Base-by-base conservation (phyloP, 2,888 invertebrate genomes). In the Morpho achilles region DNA sequence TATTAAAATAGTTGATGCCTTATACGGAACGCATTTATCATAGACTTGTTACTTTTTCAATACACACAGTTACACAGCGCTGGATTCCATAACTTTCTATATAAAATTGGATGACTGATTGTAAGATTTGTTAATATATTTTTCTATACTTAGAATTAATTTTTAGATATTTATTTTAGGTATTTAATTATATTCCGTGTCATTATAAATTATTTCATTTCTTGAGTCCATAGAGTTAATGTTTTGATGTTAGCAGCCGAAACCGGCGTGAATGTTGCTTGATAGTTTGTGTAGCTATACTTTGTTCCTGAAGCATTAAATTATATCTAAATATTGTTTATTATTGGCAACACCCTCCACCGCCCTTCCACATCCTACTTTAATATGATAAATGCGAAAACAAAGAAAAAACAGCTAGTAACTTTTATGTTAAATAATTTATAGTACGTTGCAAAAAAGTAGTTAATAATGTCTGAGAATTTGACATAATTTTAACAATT, bases 231-330 rank as follows among this genome's bases (percentile, higher is more conserved):
- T 59, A 59, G 57, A 47, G 51, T 63, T 50, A 54, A 63, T 63
- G 75, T 72, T 72, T 69, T 59, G 66, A 64, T 71, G 63, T 69
- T 69, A 67, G 65, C 67, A 51, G 64, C 65, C 64, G 67, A 56
- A 56, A 41, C 60, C 69, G 67, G 69, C 63, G 67, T 69, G 67
- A 62, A 59, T 74, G 73, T 77, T 68, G 78, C 76, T 79, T 76
- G 59, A 70, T 75, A 77, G 73, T 70, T 80, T 87, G 79, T 85
- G 87, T 88, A 85, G 87, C 80, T 76, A 81, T 83, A 77, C 76
- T 84, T 82, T 81, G 77, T 83, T 80, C 77, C 82, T 82, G 73
- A 80, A 76, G 87, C 88, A 87, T 77, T 84, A 84, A 87, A 88
- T 69, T 74, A 81, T 71, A 74, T 69, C 32, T 67, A 64, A 64